Evolutionary conservation across 2,113 vertebrate genomes (phyloP), one percentile per base, ranked within the genome.

Genomic region (Gracilinanus agilis): DNA sequence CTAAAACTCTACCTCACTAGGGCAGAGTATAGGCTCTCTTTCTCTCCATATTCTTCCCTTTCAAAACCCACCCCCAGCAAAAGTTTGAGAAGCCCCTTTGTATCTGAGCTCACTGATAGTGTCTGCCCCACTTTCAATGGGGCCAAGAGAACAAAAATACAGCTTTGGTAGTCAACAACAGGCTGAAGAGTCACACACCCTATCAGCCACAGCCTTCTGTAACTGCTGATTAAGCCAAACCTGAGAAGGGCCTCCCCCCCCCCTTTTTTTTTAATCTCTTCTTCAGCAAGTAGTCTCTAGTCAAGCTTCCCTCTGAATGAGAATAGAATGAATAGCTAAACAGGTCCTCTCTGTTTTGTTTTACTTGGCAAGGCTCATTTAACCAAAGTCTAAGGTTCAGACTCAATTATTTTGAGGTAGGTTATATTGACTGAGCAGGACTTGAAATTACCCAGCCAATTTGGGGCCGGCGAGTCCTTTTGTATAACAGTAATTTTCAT

Each of bases 401-500:
- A 83, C 92, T 92, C 23, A 9, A 44, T 93, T 95, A n/a, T 92
- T 88, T 16, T 88, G 91, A 16, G 24, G 27, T 0, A 83, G 88
- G 19, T 53, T 93, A 53, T 90, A 55, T 49, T 29, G 25, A 75
- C 49, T n/a, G 25, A 58, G 19, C 49, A 89, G 61, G 34, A 55
- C 12, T 94, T 94, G 88, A 93, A 88, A 75, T 55, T 88, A 89
- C 53, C 24, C 89, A 25, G 61, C 23, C 67, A 55, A 29, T 49
- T 24, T 93, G 29, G 24, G 40, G 23, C 24, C 92, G 54, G 55
- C 24, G 54, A 25, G 44, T 34, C 83, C 19, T 91, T 95, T 91
- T 49, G 53, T 16, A 23, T 91, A 91, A 88, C 54, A 23, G 55
- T 92, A 13, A 44, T 2, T 88, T 49, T 89, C 54, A 12, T 75